phyloP scores from a whole-genome alignment of 2,888 invertebrate species.

The Agrilus mali region DNA sequence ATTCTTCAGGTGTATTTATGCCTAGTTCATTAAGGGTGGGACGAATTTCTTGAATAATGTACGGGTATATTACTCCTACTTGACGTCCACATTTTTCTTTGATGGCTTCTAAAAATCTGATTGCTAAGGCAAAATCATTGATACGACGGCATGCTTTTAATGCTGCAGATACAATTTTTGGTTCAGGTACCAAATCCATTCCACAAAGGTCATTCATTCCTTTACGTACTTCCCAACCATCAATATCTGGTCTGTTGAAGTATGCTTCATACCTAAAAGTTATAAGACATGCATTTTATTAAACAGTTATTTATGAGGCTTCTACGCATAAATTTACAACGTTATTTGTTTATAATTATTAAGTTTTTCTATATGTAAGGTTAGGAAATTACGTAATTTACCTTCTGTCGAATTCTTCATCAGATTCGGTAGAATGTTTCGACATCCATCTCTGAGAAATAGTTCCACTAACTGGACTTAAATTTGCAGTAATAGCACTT shows the following conservation, averaged over 20 bases:
- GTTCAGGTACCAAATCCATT: conserved; percentile 88
- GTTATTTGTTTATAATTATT: background rate
- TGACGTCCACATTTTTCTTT: conserved; percentile 76
- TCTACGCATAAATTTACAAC: background rate
- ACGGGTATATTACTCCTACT: conserved; percentile 71
- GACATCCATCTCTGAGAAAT: conserved; percentile 26
- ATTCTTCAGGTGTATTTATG: conserved; percentile 84
- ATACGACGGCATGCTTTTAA: conserved; percentile 84
- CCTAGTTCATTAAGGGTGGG: conserved; percentile 91
- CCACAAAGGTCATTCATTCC: conserved; percentile 81
- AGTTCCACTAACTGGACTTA: conserved; percentile 17
- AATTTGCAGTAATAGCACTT: conserved; percentile 20
- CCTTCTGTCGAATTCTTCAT: conserved; percentile 74
- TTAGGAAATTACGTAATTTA: conserved; percentile 43
- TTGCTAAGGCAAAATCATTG: conserved; percentile 87
- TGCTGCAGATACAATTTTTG: conserved; percentile 75
- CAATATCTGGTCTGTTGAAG: conserved; percentile 79
- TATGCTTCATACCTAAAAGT: conserved; percentile 59
- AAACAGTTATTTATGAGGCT: background rate
- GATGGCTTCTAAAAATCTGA: conserved; percentile 85
- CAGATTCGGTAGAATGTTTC: conserved; percentile 49
- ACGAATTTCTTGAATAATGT: conserved; percentile 76
- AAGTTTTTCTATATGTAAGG: background rate
- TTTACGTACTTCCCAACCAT: conserved; percentile 89
- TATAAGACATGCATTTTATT: background rate